Percentiles rank a stretch among this genome's conserved stretches.
Conservation (phyloP, 2,797 vertebrate genomes). For the Phaenicophaeus curvirostris region DNA sequence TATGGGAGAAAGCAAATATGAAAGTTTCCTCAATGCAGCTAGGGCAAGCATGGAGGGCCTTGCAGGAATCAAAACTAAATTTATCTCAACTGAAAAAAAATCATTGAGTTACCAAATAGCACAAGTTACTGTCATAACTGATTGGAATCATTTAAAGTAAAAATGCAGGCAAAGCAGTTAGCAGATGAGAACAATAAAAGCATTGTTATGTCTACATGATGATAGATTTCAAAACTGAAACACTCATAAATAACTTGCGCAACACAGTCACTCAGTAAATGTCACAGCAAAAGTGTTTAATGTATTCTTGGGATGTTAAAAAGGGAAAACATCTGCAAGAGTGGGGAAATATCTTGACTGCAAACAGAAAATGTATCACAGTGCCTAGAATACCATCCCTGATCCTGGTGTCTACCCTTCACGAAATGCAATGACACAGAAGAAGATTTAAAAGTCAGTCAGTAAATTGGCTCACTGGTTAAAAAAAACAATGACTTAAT, state of each 20-base stretch:
- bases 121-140: not conserved
- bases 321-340: constrained; percentile 15
- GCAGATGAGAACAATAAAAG: constrained; percentile 25
- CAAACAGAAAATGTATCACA: not conserved
- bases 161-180: not conserved
- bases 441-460: not conserved
- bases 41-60: not conserved
- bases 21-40: not conserved
- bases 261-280: not conserved
- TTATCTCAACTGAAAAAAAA: not conserved
- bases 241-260: not conserved
- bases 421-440: not conserved
- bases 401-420: not conserved
- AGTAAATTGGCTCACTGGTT: not conserved
- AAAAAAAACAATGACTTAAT: not conserved
- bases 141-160: not conserved
- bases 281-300: not conserved
- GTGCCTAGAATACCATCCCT: not conserved
- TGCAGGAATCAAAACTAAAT: not conserved
- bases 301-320: not conserved
- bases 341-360: not conserved
- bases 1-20: not conserved
- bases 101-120: not conserved
- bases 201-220: not conserved
- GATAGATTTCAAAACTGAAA: constrained; percentile 1